These are phyloP conservation scores for Chromoteleia sp. DNA, from an alignment of 2,888 invertebrate genomes.

Conservation along the genomic window DNA sequence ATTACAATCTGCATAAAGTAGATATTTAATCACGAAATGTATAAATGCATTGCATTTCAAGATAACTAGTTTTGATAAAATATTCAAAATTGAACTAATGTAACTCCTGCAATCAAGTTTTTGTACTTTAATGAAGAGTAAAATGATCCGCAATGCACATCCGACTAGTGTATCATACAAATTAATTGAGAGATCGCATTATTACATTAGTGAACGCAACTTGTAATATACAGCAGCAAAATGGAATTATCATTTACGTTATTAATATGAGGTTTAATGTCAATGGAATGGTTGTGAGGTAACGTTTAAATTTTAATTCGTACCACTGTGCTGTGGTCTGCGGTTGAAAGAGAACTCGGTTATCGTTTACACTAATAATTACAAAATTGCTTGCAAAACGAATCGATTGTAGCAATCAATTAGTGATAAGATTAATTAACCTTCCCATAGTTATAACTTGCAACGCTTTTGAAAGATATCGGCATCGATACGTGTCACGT, in stretches of 20 bases:
- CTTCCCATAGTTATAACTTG: conserved; percentile 17
- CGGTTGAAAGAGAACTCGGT: conserved; percentile 28
- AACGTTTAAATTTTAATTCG: conserved; percentile 50
- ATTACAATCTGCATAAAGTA: too few relatives aligned
- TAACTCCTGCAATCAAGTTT: conserved; percentile 10
- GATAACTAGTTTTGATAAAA: too few relatives aligned
- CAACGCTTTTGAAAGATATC: conserved; percentile 45
- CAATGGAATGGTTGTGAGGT: conserved; percentile 26
- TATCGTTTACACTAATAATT: conserved; percentile 63
- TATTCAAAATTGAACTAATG: conserved; percentile 31
- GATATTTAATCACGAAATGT: too few relatives aligned
- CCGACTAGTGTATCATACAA: conserved; percentile 15
- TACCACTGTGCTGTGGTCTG: conserved; percentile 24
- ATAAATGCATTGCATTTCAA: neutral
- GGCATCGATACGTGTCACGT: conserved; percentile 20
- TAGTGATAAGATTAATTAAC: conserved; percentile 83
- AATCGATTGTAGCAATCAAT: conserved; percentile 79
- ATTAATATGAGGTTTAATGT: conserved; percentile 60
- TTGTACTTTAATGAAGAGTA: conserved; percentile 41
- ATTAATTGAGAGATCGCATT: conserved; percentile 53
- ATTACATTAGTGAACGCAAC: conserved; percentile 48
- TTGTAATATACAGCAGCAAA: conserved; percentile 49
- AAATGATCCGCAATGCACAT: conserved; percentile 26
- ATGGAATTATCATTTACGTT: conserved; percentile 51
- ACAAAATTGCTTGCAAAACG: conserved; percentile 49